Evolutionary conservation across 2,888 invertebrate genomes (phyloP).

Genomic region (Sphaeridia pumilis): DNA sequence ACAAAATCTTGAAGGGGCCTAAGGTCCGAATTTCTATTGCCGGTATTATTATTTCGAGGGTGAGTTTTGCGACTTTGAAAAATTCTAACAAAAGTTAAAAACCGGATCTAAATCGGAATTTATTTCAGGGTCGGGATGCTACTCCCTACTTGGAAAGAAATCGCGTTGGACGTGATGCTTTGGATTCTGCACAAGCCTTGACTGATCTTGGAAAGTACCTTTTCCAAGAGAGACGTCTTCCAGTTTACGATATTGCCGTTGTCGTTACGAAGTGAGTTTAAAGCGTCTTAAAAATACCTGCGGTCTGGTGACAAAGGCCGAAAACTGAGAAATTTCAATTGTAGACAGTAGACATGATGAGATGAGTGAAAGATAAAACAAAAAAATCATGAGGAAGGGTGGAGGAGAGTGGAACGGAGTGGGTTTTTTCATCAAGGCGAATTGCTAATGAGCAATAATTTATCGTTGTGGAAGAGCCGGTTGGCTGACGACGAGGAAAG

Average conservation of each 20-base stretch:
- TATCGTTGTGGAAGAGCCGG: not conserved
- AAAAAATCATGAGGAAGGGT: not conserved
- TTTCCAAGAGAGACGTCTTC: constrained; percentile 82
- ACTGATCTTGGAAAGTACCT: constrained; percentile 96
- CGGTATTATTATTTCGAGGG: constrained; percentile 88
- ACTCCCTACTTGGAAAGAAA: constrained; percentile 89
- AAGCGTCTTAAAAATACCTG: no score
- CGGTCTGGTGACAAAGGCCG: not conserved
- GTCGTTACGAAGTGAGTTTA: constrained; percentile 88
- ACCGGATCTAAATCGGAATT: constrained; percentile 8
- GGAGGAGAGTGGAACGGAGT: not conserved
- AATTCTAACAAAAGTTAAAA: no score
- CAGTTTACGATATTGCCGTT: constrained; percentile 90
- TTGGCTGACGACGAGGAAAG: not conserved
- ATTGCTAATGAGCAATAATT: not conserved
- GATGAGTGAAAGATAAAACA: not conserved
- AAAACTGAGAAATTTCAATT: not conserved
- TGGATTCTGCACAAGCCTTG: constrained; percentile 85
- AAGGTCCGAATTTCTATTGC: constrained; percentile 87
- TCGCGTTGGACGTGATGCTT: constrained; percentile 83
- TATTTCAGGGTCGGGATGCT: constrained; percentile 73
- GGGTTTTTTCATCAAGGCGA: no score
- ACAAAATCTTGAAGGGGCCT: constrained; percentile 80
- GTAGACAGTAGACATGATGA: not conserved
- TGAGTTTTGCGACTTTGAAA: no score